A percentile compares a stretch with the other conserved stretches of the same genome.
Conservation (phyloP, 2,888 invertebrate species). For the Agrotis segetum region DNA sequence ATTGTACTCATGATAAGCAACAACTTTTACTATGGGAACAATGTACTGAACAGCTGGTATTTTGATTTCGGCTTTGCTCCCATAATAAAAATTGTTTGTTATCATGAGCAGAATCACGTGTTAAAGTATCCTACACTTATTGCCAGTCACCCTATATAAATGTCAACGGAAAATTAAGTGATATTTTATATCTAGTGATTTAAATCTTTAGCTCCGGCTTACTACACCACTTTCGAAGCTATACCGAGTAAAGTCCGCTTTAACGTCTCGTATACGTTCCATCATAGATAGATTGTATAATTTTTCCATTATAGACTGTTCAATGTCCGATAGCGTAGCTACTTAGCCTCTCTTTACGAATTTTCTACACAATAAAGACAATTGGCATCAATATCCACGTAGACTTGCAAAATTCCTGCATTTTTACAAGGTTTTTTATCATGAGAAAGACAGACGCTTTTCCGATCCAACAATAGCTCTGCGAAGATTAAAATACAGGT, state of each 20-base stretch:
- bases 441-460: conserved; percentile 48
- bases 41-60: too few species aligned
- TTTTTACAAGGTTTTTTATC: conserved; percentile 33
- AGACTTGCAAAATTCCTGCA: conserved; percentile 41
- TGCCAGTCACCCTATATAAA: too few species aligned
- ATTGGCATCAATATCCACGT: conserved; percentile 51
- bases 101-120: too few species aligned
- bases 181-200: background rate
- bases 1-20: too few species aligned
- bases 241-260: conserved; percentile 27
- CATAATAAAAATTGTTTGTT: too few species aligned
- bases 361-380: conserved; percentile 52
- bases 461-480: conserved; percentile 56
- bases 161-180: too few species aligned
- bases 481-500: conserved; percentile 60
- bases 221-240: conserved; percentile 2
- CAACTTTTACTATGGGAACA: too few species aligned
- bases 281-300: conserved; percentile 58
- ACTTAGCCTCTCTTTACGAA: conserved; percentile 48
- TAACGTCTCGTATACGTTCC: conserved; percentile 39
- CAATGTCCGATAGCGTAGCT: conserved; percentile 17
- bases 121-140: too few species aligned
- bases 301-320: conserved; percentile 60
- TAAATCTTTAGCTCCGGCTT: background rate
- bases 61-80: too few species aligned